Evolutionary conservation across 30 jellyfish, hydroid and myxozoan genomes (phyloP), one percentile per base, ranked within the genome.

Genomic region (Aurelia sp.): DNA sequence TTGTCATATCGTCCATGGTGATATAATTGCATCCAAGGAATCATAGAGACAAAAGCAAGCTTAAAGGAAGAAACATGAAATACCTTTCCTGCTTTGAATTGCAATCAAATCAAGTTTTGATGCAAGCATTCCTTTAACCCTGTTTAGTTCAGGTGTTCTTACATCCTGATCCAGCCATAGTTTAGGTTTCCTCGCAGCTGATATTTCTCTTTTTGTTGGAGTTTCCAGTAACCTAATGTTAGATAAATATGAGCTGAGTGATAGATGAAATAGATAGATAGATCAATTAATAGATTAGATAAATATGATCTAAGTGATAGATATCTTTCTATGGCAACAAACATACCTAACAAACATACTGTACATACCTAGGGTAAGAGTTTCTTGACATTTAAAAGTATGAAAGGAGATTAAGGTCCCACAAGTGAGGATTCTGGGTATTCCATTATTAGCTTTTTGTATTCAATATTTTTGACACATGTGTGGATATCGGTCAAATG

Each of bases 41-140:
- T 35, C 62, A 21, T 3, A 13, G 23, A 23, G 35, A 66, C n/a
- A 73, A n/a, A 47, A 73, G 4, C 52, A 13, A 20, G 30, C 0
- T 70, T 23, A 12, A 23, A 16, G 31, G n/a, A 16, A 13, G 40
- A 57, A 15, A 4, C 1, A 76, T 55, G 61, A 57, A 21, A n/a
- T 61, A 91, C 97, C 97, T 74, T 85, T 87, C 86, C 98, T 60
- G 61, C 64, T 92, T 78, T 92, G 96, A 57, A 92, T 86, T 11
- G 81, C 75, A 48, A 92, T 92, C 50, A 86, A 85, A 60, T 92
- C 98, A 44, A 92, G 86, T 55, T 88, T 92, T 31, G 98, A 87
- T 20, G 94, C 91, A 86, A 92, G 63, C 2, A 93, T 70, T 65
- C 96, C 96, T 76, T 96, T 87, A 4, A 87, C 92, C 58, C 98